phyloP scores from a whole-genome alignment of 2,888 invertebrate species.

The Venusia cambrica region DNA sequence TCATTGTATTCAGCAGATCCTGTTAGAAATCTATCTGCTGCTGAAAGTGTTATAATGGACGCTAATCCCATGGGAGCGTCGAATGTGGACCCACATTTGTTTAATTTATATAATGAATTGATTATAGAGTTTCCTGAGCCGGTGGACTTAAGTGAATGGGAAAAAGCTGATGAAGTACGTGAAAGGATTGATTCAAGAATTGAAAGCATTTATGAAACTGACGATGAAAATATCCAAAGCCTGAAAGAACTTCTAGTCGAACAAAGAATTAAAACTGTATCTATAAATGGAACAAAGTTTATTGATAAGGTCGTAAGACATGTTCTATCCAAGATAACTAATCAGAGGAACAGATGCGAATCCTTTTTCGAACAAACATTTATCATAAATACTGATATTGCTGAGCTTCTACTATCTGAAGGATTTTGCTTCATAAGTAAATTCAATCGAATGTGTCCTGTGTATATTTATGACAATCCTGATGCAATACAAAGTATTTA shows the following conservation, averaged over 20 bases:
- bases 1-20: slow-evolving; percentile 30
- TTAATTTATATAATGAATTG: slow-evolving; percentile 56
- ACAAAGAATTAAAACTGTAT: slow-evolving; percentile 66
- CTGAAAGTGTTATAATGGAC: slow-evolving; percentile 69
- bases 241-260: slow-evolving; percentile 55
- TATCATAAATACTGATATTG: slow-evolving; percentile 71
- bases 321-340: slow-evolving; percentile 45
- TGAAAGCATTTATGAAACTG: slow-evolving; percentile 63
- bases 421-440: slow-evolving; percentile 84
- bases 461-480: slow-evolving; percentile 76
- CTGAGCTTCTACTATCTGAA: slow-evolving; percentile 76
- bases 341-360: slow-evolving; percentile 61
- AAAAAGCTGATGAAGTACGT: slow-evolving; percentile 66
- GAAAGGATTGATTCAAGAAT: slow-evolving; percentile 68
- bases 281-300: slow-evolving; percentile 61
- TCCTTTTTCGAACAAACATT: slow-evolving; percentile 82
- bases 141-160: slow-evolving; percentile 64
- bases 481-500: slow-evolving; percentile 72
- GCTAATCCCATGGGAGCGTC: slow-evolving; percentile 57
- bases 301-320: slow-evolving; percentile 48
- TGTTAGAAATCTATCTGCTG: slow-evolving; percentile 31
- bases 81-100: slow-evolving; percentile 56
- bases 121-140: slow-evolving; percentile 72
- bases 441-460: slow-evolving; percentile 84
- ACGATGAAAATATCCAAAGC: slow-evolving; percentile 61